phyloP scores from a whole-genome alignment of 2,797 vertebrate species.

The Acipenser oxyrinchus region DNA sequence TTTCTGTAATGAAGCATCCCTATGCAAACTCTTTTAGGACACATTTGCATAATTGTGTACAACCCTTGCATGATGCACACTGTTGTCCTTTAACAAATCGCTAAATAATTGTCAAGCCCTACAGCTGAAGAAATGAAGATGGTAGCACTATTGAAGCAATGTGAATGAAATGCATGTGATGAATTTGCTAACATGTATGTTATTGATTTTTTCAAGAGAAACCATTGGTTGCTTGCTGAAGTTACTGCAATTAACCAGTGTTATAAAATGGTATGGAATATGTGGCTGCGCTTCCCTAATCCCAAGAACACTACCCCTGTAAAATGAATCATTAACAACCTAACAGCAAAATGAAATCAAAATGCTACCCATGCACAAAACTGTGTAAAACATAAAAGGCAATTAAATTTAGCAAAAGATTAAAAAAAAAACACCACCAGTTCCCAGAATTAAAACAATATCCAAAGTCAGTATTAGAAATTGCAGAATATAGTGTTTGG shows the following conservation, averaged over 20 bases:
- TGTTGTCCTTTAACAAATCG: constrained; percentile 35
- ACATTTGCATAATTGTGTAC: constrained; percentile 53
- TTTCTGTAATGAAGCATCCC: constrained; percentile 41
- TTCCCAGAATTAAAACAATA: too few relatives aligned
- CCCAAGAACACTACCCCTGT: too few relatives aligned
- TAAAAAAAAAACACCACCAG: too few relatives aligned
- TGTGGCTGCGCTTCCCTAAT: background rate
- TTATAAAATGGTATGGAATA: background rate
- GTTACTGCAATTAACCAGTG: background rate
- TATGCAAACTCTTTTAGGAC: constrained; percentile 40
- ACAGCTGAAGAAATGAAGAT: background rate
- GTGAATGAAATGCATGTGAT: background rate
- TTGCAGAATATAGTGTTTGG: too few relatives aligned
- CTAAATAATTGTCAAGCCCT: constrained; percentile 19
- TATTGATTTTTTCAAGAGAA: background rate
- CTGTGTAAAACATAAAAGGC: too few relatives aligned
- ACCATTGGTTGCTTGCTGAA: background rate
- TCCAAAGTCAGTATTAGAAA: too few relatives aligned
- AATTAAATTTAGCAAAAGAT: too few relatives aligned
- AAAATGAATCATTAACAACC: too few relatives aligned
- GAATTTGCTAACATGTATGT: background rate
- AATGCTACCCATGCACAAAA: too few relatives aligned
- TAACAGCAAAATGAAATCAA: too few relatives aligned
- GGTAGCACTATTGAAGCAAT: background rate
- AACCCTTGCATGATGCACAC: constrained; percentile 39